Base-by-base conservation (phyloP, 1,140 invertebrate species). In the Platyura marginata region DNA sequence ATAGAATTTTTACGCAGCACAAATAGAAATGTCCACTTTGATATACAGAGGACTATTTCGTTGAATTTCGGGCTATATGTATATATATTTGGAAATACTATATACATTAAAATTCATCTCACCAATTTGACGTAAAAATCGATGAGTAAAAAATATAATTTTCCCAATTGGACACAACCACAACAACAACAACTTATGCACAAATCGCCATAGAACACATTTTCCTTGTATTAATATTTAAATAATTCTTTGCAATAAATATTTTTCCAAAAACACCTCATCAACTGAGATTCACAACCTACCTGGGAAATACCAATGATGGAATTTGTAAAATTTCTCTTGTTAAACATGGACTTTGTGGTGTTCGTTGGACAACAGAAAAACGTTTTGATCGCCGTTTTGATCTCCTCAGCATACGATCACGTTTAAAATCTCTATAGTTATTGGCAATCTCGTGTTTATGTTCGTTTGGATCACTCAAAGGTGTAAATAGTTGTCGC, bases 361-460 rank as follows among this genome's bases (percentile, higher is more conserved):
- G 6, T 8, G 6, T 29, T 29, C 13, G 6, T 29, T 29, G 25
- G 25, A 6, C 13, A 13, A 6, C 25, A 6, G 13, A 29, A 29
- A 8, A 29, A 8, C 13, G 6, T 29, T 6, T 13, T 29, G 25
- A 13, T 8, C 25, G 25, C 6, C 25, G 25, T 29, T 13, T 6
- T 29, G 6, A 13, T 29, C 13, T 13, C 13, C 25, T 29, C 6
- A 8, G 25, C 6, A 29, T 29, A 8, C 25, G 25, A 8, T 18
- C 3, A 20, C 18, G 18, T 48, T 59, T 53, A 21, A 49, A 54
- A 43, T 60, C 57, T 15, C 54, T 47, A 48, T 57, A 59, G 46
- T 60, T 54, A 49, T 60, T 60, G 20, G 55, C 57, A 18, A 60
- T 51, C 45, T 60, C 57, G 16, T 59, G 57, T 19, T 49, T 48